A percentile compares a stretch with the other conserved stretches of the same genome.
Evolutionary conservation across 92 coral and sea anemone genomes (phyloP).

Genomic region (Epizoanthus rinbou): DNA sequence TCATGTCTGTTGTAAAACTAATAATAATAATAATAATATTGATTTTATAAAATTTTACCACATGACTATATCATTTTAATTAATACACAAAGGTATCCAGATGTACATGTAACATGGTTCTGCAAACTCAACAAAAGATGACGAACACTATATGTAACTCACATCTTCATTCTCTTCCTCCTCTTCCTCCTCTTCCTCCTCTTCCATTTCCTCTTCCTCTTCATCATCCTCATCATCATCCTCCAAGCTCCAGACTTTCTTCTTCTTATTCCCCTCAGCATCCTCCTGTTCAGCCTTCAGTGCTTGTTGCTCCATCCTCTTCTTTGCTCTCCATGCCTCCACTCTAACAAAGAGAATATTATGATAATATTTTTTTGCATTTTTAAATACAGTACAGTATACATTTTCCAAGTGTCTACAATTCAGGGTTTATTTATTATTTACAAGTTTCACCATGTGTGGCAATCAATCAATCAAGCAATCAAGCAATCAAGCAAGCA

Average conservation of each 20-base stretch:
- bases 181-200: slow-evolving; percentile 18
- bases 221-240: slow-evolving; percentile 99
- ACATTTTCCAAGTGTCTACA: not conserved
- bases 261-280: slow-evolving; percentile 69
- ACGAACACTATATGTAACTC: not conserved
- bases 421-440: too few relatives aligned
- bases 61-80: too few relatives aligned
- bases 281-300: slow-evolving; percentile 57
- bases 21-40: too few relatives aligned
- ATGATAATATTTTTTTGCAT: not conserved
- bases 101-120: too few relatives aligned
- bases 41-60: too few relatives aligned
- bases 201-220: slow-evolving; percentile 53
- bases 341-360: slow-evolving; percentile 53
- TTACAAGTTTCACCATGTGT: too few relatives aligned
- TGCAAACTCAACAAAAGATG: too few relatives aligned
- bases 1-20: not conserved
- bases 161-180: slow-evolving; percentile 44
- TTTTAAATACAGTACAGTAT: too few relatives aligned
- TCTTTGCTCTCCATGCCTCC: slow-evolving; percentile 94
- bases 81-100: too few relatives aligned
- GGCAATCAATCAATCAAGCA: too few relatives aligned
- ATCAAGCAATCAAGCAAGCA: too few relatives aligned
- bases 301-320: slow-evolving; percentile 68
- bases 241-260: slow-evolving; percentile 95